Base-by-base conservation (phyloP, 2,797 vertebrate genomes). In the Trachops cirrhosus region DNA sequence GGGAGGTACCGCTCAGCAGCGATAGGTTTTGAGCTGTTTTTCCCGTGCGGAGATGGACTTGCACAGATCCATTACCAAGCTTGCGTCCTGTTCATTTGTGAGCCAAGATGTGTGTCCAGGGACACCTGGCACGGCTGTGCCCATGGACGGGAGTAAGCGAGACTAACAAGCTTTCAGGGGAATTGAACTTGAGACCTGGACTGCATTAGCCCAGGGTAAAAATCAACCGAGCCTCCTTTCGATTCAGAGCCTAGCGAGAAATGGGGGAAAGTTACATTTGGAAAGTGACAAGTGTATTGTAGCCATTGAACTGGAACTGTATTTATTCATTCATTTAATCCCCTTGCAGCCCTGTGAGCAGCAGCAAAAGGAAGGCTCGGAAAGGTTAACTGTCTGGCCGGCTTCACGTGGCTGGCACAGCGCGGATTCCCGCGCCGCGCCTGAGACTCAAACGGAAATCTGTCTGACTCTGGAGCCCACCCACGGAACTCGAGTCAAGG, bases 161-260 rank as follows among this genome's bases (percentile, higher is more conserved):
- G 75, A 85, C 85, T 85, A 93, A 93, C 75, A 75, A 54, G 77
- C 92, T 97, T 96, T 93, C 62, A 59, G 46, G 54, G 91, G 88
- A 26, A 88, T 41, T 90, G 85, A 94, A 67, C 80, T 88, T 75
- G 82, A 94, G 57, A 91, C 85, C 54, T 24, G 21, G 82, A n/a
- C 54, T 95, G 39, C 77, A 48, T 85, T 79, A 94, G 74, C 54
- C 62, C 80, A 39, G 50, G n/a, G 68, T 82, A 37, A 91, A 86
- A 93, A 67, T 37, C 64, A 68, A 12, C 54, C 16, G 5, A 75
- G 68, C 46, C 77, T 92, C 46, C 85, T 92, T 89, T 48, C 24
- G n/a, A 85, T 70, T 37, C 5, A 71, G 93, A 92, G 37, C 68
- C 80, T 57, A 74, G 26, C 52, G 80, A 92, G 70, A 86, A 78